Percentiles rank a stretch among this genome's conserved stretches.
Conservation (phyloP, 2,797 vertebrate genomes). For the Telmatherina bonti region DNA sequence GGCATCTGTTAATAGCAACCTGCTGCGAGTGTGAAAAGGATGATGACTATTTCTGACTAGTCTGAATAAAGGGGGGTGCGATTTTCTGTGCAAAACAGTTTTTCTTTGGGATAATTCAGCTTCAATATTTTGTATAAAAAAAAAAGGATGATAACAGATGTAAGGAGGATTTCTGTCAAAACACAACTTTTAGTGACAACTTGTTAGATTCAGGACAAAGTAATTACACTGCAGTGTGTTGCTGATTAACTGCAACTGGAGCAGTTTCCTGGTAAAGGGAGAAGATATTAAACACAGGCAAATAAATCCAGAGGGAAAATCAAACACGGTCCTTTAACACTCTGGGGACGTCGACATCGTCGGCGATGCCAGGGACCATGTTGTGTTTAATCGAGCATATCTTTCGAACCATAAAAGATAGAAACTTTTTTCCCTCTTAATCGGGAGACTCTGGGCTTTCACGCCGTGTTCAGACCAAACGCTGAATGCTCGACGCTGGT, state of each 20-base stretch:
- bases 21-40: constrained; percentile 52
- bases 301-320: background rate
- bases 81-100: background rate
- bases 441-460: too few relatives aligned
- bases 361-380: too few relatives aligned
- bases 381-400: too few relatives aligned
- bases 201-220: background rate
- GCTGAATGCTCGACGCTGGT: too few relatives aligned
- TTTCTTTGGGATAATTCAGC: constrained; percentile 16
- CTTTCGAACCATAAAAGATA: too few relatives aligned
- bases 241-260: constrained; percentile 3
- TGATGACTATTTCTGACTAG: constrained; percentile 47
- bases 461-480: too few relatives aligned
- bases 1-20: constrained; percentile 52
- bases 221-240: background rate
- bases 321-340: background rate
- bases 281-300: background rate
- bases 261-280: background rate
- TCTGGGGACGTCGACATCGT: too few relatives aligned
- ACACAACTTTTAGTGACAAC: constrained; percentile 35
- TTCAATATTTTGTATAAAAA: constrained; percentile 9
- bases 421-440: too few relatives aligned
- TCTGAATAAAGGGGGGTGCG: constrained; percentile 37
- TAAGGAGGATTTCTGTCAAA: constrained; percentile 52
- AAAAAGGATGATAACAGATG: constrained; percentile 29